Evolutionary conservation across 2,113 vertebrate genomes (phyloP).

Genomic region (Pterophyllum scalare): DNA sequence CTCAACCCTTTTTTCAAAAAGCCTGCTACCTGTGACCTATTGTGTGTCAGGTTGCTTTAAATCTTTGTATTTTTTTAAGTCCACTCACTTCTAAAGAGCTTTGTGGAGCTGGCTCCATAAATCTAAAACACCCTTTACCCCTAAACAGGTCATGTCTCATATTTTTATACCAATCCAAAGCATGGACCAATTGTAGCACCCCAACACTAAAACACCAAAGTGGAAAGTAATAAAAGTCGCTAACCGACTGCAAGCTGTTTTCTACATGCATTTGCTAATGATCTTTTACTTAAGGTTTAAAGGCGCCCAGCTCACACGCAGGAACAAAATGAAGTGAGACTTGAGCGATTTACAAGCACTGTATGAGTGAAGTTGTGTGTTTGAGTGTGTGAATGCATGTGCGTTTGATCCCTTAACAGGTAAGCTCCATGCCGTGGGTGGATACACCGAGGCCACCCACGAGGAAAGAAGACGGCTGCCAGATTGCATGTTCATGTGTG

Average conservation of each 20-base stretch:
- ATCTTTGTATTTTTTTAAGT: slow-evolving; percentile 48
- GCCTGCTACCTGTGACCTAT: slow-evolving; percentile 45
- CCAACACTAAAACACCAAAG: neutral
- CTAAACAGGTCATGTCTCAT: slow-evolving; percentile 29
- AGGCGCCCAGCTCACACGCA: neutral
- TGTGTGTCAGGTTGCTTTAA: slow-evolving; percentile 62
- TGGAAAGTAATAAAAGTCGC: neutral
- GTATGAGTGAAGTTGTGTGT: slow-evolving; percentile 15
- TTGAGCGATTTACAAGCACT: slow-evolving; percentile 35
- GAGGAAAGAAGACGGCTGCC: neutral
- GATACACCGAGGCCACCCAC: slow-evolving; percentile 54
- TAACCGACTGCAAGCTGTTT: neutral
- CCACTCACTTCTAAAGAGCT: slow-evolving; percentile 34
- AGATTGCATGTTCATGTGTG: neutral
- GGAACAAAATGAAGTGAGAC: neutral
- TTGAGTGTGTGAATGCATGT: neutral
- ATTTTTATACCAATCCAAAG: neutral
- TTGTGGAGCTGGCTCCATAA: slow-evolving; percentile 10
- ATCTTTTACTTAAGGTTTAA: neutral
- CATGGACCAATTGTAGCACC: neutral
- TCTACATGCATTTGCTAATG: neutral
- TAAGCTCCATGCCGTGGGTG: slow-evolving; percentile 8
- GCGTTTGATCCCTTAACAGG: slow-evolving; percentile 7
- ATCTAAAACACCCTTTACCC: slow-evolving; percentile 18
- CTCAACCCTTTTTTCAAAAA: slow-evolving; percentile 8